These are phyloP conservation scores for Cololabis saira DNA, from an alignment of 2,113 vertebrate genomes.

Conservation along the genomic window DNA sequence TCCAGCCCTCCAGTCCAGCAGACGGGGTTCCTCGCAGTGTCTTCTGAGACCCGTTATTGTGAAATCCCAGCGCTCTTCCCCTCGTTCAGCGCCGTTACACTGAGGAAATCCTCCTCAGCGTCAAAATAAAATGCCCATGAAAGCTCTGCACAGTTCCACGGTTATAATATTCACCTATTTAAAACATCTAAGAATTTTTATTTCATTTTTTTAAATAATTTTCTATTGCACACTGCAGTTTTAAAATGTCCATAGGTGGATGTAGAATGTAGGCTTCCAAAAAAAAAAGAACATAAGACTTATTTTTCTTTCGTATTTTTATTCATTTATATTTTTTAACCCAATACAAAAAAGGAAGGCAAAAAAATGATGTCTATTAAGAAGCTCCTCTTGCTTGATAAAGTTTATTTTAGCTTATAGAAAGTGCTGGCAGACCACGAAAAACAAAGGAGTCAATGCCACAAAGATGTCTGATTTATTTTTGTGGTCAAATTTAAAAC, in stretches of 20 bases:
- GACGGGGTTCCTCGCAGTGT: background rate
- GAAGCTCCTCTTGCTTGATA: too few relatives aligned
- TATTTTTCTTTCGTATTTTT: too few relatives aligned
- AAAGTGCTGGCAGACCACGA: background rate
- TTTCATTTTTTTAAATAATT: background rate
- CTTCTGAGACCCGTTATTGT: constrained; percentile 68
- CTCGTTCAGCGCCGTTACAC: constrained; percentile 43
- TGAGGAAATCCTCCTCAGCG: constrained; percentile 64
- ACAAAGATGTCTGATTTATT: background rate
- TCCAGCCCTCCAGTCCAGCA: background rate
- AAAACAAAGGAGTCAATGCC: background rate
- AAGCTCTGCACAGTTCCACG: background rate
- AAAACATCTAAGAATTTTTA: background rate
- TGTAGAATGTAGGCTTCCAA: too few relatives aligned
- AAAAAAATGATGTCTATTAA: too few relatives aligned
- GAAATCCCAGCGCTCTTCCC: constrained; percentile 68
- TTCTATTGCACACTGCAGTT: too few relatives aligned
- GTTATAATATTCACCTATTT: background rate
- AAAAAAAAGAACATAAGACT: too few relatives aligned
- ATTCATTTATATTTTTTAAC: too few relatives aligned
- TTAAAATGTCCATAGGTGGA: too few relatives aligned
- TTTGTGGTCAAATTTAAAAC: background rate
- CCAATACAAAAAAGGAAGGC: too few relatives aligned
- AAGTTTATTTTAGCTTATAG: too few relatives aligned
- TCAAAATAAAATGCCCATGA: constrained; percentile 27